A percentile compares a stretch with the other conserved stretches of the same genome.
Evolutionary conservation across 2,113 vertebrate species (phyloP).

Genomic region (Osmerus mordax): DNA sequence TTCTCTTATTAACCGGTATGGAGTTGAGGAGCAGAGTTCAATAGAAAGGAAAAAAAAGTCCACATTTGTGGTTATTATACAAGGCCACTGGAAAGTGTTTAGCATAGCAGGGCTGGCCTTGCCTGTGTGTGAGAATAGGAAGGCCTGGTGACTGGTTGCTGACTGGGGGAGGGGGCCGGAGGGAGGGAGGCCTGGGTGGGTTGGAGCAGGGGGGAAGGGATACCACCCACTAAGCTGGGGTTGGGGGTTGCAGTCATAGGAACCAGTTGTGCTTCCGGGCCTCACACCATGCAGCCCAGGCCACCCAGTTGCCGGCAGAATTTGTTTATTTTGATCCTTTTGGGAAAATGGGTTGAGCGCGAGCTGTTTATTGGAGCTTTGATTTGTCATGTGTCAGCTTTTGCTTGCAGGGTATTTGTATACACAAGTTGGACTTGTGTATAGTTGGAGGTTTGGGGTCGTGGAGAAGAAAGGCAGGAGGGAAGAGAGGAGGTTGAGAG

Average conservation of each 20-base stretch:
- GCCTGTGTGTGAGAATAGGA: slow-evolving; percentile 42
- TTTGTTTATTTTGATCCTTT: slow-evolving; percentile 79
- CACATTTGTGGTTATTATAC: slow-evolving; percentile 1
- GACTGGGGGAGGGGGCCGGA: slow-evolving; percentile 17
- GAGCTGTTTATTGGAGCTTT: slow-evolving; percentile 76
- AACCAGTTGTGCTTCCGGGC: slow-evolving; percentile 77
- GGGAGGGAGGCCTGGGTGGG: slow-evolving; percentile 46
- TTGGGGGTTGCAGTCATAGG: slow-evolving; percentile 67
- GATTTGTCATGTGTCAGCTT: slow-evolving; percentile 74
- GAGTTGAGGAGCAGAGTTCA: slow-evolving; percentile 11
- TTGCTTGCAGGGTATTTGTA: slow-evolving; percentile 59
- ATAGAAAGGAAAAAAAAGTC: neutral
- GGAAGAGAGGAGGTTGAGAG: neutral
- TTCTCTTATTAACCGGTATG: slow-evolving; percentile 1
- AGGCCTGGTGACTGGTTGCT: slow-evolving; percentile 24
- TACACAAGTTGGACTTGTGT: slow-evolving; percentile 64
- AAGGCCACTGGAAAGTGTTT: slow-evolving; percentile 35
- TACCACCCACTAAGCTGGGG: slow-evolving; percentile 73
- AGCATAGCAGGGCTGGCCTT: slow-evolving; percentile 12
- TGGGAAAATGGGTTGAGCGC: slow-evolving; percentile 61
- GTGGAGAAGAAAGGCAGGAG: slow-evolving; percentile 29
- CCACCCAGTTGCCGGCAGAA: slow-evolving; percentile 75
- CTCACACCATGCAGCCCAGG: slow-evolving; percentile 74
- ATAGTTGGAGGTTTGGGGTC: slow-evolving; percentile 54
- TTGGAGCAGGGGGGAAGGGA: slow-evolving; percentile 45